Percentiles rank a stretch among this genome's conserved stretches.
Conservation (phyloP, 2,113 vertebrate species). For the Platichthys stellatus region DNA sequence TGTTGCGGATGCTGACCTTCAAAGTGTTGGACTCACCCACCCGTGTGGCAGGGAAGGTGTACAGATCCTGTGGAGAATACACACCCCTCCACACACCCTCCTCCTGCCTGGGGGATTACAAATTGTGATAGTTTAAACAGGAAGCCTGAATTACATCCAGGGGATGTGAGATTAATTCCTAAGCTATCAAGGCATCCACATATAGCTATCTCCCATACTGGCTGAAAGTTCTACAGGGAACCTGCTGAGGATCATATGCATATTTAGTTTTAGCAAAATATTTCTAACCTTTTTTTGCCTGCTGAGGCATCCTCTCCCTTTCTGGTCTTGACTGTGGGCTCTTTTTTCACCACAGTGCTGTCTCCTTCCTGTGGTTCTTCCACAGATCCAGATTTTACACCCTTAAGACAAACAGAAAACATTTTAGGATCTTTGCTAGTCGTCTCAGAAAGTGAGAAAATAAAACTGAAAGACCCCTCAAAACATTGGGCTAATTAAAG, state of each 20-base stretch:
- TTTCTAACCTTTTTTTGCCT: constrained; percentile 71
- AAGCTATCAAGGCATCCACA: background rate
- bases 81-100: constrained; percentile 79
- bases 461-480: too few species aligned
- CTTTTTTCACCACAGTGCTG: constrained; percentile 76
- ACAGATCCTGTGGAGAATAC: constrained; percentile 88
- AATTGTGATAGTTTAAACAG: background rate
- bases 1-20: constrained; percentile 93
- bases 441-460: too few species aligned
- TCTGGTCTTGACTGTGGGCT: constrained; percentile 70
- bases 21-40: constrained; percentile 85
- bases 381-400: constrained; percentile 60
- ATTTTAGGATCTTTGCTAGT: background rate
- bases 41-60: constrained; percentile 85
- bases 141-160: background rate
- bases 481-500: too few species aligned
- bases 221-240: background rate
- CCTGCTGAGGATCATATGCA: background rate
- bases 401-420: constrained; percentile 63
- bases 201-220: background rate
- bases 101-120: constrained; percentile 73
- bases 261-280: background rate
- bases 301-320: constrained; percentile 65
- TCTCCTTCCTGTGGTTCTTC: constrained; percentile 66
- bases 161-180: background rate